Percentiles rank a stretch among this genome's conserved stretches.
Evolutionary conservation across 1,140 invertebrate species (phyloP).

Genomic region (Tribolium castaneum): DNA sequence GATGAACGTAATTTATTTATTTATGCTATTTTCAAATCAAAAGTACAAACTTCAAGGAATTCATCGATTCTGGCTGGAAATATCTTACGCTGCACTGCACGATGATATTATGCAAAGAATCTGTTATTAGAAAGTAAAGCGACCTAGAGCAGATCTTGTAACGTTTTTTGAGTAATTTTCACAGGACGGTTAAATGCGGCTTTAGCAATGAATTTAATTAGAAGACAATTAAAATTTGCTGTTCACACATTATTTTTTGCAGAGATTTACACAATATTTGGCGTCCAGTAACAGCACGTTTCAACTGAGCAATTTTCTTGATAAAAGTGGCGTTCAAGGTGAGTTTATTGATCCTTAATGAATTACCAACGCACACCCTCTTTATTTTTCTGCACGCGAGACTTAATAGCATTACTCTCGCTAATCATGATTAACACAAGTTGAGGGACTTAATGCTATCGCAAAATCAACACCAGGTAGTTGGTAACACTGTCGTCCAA

Average conservation of each 20-base stretch:
- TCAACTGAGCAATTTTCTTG: constrained; percentile 96
- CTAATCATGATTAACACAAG: background rate
- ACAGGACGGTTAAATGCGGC: background rate
- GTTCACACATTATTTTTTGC: constrained; percentile 66
- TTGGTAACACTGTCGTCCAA: background rate
- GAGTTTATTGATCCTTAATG: constrained; percentile 60
- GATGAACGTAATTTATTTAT: constrained; percentile 35
- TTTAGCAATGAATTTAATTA: background rate
- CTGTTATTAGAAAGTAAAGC: background rate
- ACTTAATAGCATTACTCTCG: background rate
- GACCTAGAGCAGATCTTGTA: background rate
- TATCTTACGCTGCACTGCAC: background rate
- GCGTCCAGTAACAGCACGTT: constrained; percentile 99
- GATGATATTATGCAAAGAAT: constrained; percentile 5
- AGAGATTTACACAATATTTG: constrained; percentile 99
- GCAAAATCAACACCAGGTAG: background rate
- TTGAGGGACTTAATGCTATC: background rate
- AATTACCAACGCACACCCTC: background rate
- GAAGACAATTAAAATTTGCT: background rate
- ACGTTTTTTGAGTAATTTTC: background rate
- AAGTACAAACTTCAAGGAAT: constrained; percentile 34
- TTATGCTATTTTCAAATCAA: constrained; percentile 31
- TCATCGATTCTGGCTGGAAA: background rate
- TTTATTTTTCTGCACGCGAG: constrained; percentile 12
- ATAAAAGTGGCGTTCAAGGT: constrained; percentile 97